These are phyloP conservation scores for Xylocampa areola DNA, from an alignment of 2,888 invertebrate genomes.

Conservation along the genomic window DNA sequence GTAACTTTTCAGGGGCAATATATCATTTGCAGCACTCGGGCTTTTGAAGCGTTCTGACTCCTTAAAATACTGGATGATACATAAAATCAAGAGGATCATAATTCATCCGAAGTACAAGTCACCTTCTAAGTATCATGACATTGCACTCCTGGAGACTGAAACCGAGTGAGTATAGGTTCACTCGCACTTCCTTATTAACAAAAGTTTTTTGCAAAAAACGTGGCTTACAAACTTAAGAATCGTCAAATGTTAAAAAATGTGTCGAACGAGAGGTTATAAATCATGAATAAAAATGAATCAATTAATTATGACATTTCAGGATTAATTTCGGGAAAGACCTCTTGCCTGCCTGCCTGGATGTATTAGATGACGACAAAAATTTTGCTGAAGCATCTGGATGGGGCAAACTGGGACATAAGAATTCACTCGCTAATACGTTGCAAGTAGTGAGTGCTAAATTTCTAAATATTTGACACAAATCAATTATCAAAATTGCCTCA, in stretches of 20 bases:
- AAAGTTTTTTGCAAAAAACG: too few relatives aligned
- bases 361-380: neutral
- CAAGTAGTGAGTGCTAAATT: conserved; percentile 54
- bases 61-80: conserved; percentile 35
- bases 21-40: conserved; percentile 48
- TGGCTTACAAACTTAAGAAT: too few relatives aligned
- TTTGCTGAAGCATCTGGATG: conserved; percentile 49
- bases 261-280: too few relatives aligned
- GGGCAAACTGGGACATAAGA: conserved; percentile 43
- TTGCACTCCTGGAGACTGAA: conserved; percentile 67
- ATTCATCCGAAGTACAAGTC: conserved; percentile 65
- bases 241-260: too few relatives aligned
- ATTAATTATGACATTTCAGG: conserved; percentile 23
- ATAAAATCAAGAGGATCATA: conserved; percentile 45
- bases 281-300: too few relatives aligned
- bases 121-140: conserved; percentile 69
- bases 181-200: too few relatives aligned
- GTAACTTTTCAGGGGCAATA: conserved; percentile 41
- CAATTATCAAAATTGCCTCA: too few relatives aligned
- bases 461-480: too few relatives aligned
- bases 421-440: conserved; percentile 37
- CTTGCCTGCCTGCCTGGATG: conserved; percentile 46
- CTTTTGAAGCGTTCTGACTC: conserved; percentile 45
- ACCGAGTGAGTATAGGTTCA: conserved; percentile 46
- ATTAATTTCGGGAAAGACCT: conserved; percentile 41